A percentile compares a stretch with the other conserved stretches of the same genome.
These are phyloP conservation scores for Diabrotica virgifera DNA, from an alignment of 1,140 invertebrate species.

Conservation along the genomic window DNA sequence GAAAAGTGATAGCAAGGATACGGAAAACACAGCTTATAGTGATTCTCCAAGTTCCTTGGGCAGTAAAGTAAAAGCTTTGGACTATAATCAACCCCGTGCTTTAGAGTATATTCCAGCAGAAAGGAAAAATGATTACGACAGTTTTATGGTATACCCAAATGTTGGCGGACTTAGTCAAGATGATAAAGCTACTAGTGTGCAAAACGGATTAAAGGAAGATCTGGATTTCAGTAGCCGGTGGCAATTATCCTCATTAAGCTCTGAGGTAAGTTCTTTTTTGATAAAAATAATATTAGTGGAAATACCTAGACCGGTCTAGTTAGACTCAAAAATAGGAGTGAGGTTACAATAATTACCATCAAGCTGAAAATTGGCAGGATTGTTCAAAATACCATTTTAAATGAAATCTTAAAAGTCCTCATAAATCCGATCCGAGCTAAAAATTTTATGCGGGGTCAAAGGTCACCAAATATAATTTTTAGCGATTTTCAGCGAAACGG, in stretches of 20 bases:
- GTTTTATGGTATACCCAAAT: background rate
- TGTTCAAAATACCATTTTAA: no score
- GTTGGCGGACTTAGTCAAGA: background rate
- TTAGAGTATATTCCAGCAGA: background rate
- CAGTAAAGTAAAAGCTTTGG: slow-evolving; percentile 8
- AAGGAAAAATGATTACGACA: background rate
- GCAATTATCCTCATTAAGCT: slow-evolving; percentile 1
- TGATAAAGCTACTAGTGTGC: background rate
- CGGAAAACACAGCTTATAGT: background rate
- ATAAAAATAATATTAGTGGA: no score
- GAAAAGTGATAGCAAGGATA: background rate
- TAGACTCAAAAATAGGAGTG: no score
- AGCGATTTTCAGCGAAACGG: no score
- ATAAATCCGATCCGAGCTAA: no score
- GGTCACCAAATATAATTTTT: no score
- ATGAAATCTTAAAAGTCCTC: no score
- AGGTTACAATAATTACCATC: no score
- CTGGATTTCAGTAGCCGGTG: background rate
- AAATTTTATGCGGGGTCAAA: no score
- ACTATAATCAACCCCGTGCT: background rate
- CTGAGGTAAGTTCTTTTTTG: background rate
- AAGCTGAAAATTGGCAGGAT: no score
- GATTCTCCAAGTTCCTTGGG: background rate
- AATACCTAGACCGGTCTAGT: no score
- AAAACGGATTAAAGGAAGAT: background rate